phyloP scores from a whole-genome alignment of 2,113 vertebrate genomes.

The Xyliphius kryptos region DNA sequence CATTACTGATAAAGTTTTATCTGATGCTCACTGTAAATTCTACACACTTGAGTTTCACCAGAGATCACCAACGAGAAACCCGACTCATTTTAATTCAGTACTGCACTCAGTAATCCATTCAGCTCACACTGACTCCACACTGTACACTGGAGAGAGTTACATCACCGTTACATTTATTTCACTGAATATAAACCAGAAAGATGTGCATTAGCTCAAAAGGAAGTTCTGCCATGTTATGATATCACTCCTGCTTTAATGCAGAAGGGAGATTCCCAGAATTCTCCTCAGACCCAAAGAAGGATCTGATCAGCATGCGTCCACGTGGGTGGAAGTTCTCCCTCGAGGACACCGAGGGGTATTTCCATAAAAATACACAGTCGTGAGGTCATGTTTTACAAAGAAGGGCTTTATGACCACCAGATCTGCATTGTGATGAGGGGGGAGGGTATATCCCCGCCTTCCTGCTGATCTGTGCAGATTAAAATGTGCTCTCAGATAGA shows the following conservation, averaged over 20 bases:
- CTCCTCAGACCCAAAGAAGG: background rate
- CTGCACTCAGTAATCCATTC: too few relatives aligned
- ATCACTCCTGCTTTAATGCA: constrained; percentile 15
- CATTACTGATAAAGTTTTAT: too few relatives aligned
- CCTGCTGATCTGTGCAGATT: constrained; percentile 35
- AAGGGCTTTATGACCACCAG: constrained; percentile 9
- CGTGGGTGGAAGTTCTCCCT: constrained; percentile 4
- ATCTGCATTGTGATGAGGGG: constrained; percentile 6
- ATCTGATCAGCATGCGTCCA: background rate
- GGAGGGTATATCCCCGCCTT: background rate
- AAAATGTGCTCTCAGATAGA: constrained; percentile 31
- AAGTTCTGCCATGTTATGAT: constrained; percentile 8
- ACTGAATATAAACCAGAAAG: too few relatives aligned
- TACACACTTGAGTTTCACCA: too few relatives aligned
- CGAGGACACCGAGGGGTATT: constrained; percentile 1
- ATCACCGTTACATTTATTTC: too few relatives aligned
- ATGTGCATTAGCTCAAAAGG: background rate
- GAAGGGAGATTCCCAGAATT: constrained; percentile 34
- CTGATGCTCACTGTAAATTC: too few relatives aligned
- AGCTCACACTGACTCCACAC: too few relatives aligned
- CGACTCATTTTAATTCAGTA: too few relatives aligned
- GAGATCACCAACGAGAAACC: too few relatives aligned
- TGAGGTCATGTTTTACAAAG: constrained; percentile 5
- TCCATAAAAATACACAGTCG: constrained; percentile 7
- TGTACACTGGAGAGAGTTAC: too few relatives aligned